Base-by-base conservation (phyloP, 2,113 vertebrate species). In the Ascaphus truei region DNA sequence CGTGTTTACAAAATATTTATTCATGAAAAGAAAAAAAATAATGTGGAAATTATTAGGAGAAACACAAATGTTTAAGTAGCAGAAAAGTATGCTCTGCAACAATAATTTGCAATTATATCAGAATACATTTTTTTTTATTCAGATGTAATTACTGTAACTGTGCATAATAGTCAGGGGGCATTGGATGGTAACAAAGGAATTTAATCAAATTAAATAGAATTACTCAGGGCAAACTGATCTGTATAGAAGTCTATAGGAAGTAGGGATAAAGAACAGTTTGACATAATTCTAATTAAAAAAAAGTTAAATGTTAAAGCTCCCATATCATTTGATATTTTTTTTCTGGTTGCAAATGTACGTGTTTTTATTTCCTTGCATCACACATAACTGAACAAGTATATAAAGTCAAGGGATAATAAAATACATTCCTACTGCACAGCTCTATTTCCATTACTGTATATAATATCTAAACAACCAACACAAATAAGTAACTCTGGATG, bases 201-300 rank as follows among this genome's bases (percentile, higher is more conserved):
- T 64, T 52, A 52, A 52, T 64, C 62, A 63, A 34, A 50, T 51
- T 51, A 53, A 51, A 64, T 52, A 52, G 33, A 52, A 64, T 64
- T 64, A 53, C 52, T 51, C 22, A 52, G 62, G 31, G 62, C 33
- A 13, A 52, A 23, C 62, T 53, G 23, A 36, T 37, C 47, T 37
- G 47, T 64, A 39, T 64, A 7, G 27, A 36, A 52, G 62, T 37
- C 62, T 64, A 39, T 64, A 7, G 27, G n/a, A 64, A 52, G 34
- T 31, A 37, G 18, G 62, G 50, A 64, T 51, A 64, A 64, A 64
- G 47, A 36, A 64, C 34, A 52, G 31, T 39, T n/a, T 64, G 47
- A 53, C 47, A 64, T 64, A 53, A 64, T 64, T 62, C 47, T 39
- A 64, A 52, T 64, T 52, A 64, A 64, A 64, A 52, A 64, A 64